These are phyloP conservation scores for Idaea aversata DNA, from an alignment of 2,888 invertebrate genomes.

Conservation along the genomic window DNA sequence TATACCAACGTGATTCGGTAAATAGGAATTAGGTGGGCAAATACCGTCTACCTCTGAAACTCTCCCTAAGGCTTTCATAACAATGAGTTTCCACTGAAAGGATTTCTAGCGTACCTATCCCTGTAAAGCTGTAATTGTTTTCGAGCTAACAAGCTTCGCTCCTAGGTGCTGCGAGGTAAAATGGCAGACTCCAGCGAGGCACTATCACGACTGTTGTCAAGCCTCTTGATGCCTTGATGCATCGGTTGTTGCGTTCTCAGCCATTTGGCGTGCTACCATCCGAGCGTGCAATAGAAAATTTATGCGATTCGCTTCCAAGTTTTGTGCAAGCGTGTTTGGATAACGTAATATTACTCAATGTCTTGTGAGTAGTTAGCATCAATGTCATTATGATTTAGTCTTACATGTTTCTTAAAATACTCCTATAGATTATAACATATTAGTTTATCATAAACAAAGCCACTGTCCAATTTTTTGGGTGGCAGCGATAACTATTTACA, in stretches of 20 bases:
- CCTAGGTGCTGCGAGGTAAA: not conserved
- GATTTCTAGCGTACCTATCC: too few relatives aligned
- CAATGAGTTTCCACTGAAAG: too few relatives aligned
- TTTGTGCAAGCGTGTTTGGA: slow-evolving; percentile 28
- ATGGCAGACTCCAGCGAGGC: not conserved
- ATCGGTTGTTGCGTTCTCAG: slow-evolving; percentile 9
- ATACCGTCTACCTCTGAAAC: too few relatives aligned
- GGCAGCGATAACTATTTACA: too few relatives aligned
- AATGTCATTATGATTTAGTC: slow-evolving; percentile 19
- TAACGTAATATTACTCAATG: slow-evolving; percentile 46
- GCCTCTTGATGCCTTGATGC: slow-evolving; percentile 3
- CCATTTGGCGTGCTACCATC: slow-evolving; percentile 19
- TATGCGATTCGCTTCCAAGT: slow-evolving; percentile 30
- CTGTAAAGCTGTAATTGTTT: too few relatives aligned
- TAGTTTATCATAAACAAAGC: too few relatives aligned
- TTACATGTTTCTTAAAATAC: not conserved
- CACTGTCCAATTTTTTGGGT: too few relatives aligned
- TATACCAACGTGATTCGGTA: too few relatives aligned
- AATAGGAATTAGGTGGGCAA: too few relatives aligned
- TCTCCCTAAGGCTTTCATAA: too few relatives aligned
- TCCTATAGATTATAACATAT: not conserved
- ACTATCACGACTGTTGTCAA: slow-evolving; percentile 10
- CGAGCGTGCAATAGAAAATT: slow-evolving; percentile 39
- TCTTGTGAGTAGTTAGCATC: slow-evolving; percentile 26
- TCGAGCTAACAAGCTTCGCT: too few relatives aligned